Evolutionary conservation across 2,888 invertebrate species (phyloP).

Genomic region (Andrena flavipes): DNA sequence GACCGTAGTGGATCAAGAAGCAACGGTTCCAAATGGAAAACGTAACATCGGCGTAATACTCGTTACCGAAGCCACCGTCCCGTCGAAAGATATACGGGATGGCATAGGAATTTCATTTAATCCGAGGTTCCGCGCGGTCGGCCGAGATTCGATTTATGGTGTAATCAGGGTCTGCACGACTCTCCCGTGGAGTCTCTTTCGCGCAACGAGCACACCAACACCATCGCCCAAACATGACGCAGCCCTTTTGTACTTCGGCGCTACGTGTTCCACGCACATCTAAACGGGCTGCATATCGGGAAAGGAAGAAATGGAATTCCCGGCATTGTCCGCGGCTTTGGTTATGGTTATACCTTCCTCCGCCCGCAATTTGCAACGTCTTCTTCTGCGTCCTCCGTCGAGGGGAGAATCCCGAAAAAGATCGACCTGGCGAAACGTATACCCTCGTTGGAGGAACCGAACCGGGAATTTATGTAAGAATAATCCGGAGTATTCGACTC

Average conservation of each 20-base stretch:
- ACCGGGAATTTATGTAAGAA: constrained; percentile 25
- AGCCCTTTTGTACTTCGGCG: constrained; percentile 52
- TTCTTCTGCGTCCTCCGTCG: constrained; percentile 20
- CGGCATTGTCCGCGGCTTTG: constrained; percentile 52
- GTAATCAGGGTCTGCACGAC: constrained; percentile 77
- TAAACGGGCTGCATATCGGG: constrained; percentile 46
- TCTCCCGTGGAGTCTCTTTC: constrained; percentile 58
- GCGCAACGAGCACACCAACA: constrained; percentile 39
- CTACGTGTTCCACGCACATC: constrained; percentile 32
- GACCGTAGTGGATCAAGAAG: constrained; percentile 36
- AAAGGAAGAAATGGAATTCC: constrained; percentile 58
- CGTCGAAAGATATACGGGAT: constrained; percentile 80
- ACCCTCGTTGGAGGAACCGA: constrained; percentile 16
- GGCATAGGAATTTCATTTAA: constrained; percentile 83
- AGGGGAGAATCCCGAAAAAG: neutral
- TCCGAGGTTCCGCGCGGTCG: constrained; percentile 79
- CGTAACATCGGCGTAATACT: constrained; percentile 63
- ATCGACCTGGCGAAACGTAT: constrained; percentile 3
- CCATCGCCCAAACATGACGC: constrained; percentile 53
- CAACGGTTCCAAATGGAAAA: constrained; percentile 51
- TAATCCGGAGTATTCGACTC: constrained; percentile 8
- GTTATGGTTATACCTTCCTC: constrained; percentile 49
- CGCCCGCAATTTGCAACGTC: constrained; percentile 45
- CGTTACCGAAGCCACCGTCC: constrained; percentile 63
- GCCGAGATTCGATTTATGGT: constrained; percentile 83